A percentile compares a stretch with the other conserved stretches of the same genome.
Conservation (phyloP, 2,797 vertebrate species). For the Melanotaenia boesemani region DNA sequence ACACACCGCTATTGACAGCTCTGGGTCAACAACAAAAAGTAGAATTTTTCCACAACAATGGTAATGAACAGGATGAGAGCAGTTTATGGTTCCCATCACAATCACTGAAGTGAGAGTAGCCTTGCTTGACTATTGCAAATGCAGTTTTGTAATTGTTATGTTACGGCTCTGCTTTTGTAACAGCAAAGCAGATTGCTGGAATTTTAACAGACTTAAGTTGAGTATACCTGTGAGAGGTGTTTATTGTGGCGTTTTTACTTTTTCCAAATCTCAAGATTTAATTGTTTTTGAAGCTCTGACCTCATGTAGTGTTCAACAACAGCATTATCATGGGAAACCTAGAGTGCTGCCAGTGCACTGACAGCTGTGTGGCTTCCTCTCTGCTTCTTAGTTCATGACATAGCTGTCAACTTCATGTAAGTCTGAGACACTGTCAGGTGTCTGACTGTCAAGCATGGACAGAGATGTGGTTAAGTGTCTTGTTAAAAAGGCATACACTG, state of each 20-base stretch:
- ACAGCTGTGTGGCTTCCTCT: no score
- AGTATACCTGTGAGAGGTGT: not conserved
- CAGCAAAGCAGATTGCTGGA: not conserved
- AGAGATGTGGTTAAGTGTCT: no score
- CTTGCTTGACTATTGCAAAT: not conserved
- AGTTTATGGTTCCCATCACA: conserved; percentile 8
- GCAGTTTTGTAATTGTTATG: not conserved
- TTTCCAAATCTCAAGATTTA: not conserved
- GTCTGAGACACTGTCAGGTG: no score
- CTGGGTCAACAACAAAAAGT: not conserved
- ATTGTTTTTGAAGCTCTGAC: not conserved
- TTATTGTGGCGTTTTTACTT: not conserved
- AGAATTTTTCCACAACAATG: conserved; percentile 11
- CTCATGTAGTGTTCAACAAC: not conserved
- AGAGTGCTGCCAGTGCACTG: no score
- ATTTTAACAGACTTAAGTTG: not conserved
- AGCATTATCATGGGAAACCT: no score
- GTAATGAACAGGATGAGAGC: not conserved
- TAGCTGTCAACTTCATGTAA: no score
- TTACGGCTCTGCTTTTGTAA: not conserved
- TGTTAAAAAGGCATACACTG: no score
- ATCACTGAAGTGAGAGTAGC: not conserved
- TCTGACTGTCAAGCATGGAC: no score
- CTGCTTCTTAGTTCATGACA: no score
- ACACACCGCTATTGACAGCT: conserved; percentile 14